Percentiles rank a stretch among this genome's conserved stretches.
Conservation (phyloP, 2,888 invertebrate genomes). For the Tipula lateralis region DNA sequence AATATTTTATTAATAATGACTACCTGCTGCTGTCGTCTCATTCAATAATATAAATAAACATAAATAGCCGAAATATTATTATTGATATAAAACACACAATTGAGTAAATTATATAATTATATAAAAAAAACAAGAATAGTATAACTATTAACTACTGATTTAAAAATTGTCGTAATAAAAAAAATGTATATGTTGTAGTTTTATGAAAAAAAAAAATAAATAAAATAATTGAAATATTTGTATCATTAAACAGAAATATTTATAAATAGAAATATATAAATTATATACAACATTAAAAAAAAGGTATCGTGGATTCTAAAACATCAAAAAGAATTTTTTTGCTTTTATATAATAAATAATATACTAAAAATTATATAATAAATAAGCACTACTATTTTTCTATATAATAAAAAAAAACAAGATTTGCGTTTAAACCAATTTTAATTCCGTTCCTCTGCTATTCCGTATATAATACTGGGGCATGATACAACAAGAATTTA, state of each 20-base stretch:
- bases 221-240: constrained; percentile 27
- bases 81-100: constrained; percentile 14
- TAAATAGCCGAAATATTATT: constrained; percentile 25
- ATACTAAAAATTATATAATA: not conserved
- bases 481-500: not conserved
- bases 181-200: constrained; percentile 33
- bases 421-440: not conserved
- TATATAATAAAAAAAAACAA: too few species aligned
- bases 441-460: not conserved
- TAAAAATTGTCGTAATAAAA: constrained; percentile 31
- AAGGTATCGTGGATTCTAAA: constrained; percentile 28
- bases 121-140: constrained; percentile 29
- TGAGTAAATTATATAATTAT: constrained; percentile 12
- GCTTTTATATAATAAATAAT: not conserved
- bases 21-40: constrained; percentile 25
- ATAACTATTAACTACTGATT: constrained; percentile 29
- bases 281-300: constrained; percentile 20
- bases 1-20: constrained; percentile 21
- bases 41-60: constrained; percentile 26
- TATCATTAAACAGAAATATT: constrained; percentile 27
- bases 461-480: not conserved
- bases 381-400: constrained; percentile 2
- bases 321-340: not conserved
- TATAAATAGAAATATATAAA: constrained; percentile 29
- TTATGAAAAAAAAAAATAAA: constrained; percentile 31